Base-by-base conservation (phyloP, 2,888 invertebrate genomes). In the Synergus itoensis region DNA sequence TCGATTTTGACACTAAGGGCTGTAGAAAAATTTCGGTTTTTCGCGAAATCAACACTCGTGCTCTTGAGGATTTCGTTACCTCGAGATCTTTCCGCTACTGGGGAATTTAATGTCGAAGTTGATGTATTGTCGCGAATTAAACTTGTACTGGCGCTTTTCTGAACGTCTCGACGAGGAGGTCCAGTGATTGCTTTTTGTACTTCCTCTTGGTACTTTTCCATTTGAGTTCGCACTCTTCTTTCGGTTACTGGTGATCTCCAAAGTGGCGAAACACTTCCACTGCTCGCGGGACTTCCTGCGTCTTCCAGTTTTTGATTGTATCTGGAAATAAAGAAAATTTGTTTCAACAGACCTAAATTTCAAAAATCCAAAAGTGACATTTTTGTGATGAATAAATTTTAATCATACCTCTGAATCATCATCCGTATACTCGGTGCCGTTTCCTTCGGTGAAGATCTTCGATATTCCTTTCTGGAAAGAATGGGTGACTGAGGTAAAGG, bases 341-440 rank as follows among this genome's bases (percentile, higher is more conserved):
- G 11, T 94, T 90, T 18, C 3, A 57, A 57, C 0, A 48, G 14
- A 48, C 16, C 45, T 16, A 4, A 16, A 16, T 48, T 48, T 16
- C 45, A 48, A 48, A 48, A 48, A 57, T 18, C 12, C 11, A 16
- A 53, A 53, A 16, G 1, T 5, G 5, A 53, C 12, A 28, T 28
- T 1, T 14, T 45, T 45, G 1, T 14, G 14, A 7, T 28, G 4
- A 57, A 28, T 21, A 14, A 62, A 12, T 62, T 14, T 7, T 14
- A 28, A 62, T 28, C 95, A 86, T 96, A 96, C 84, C 94, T 94
- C 65, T 95, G 95, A 87, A 96, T 94, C 95, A 96, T 96, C 78
- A 95, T 93, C 65, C 94, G 92, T 62, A 96, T 96, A 64, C 95
- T 95, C 0, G 96, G 95, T 0, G 96, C 95, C 21, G 95, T 94